Percentiles rank a stretch among this genome's conserved stretches.
Conservation (phyloP, 2,888 invertebrate species). For the Aspidiotus destructor region DNA sequence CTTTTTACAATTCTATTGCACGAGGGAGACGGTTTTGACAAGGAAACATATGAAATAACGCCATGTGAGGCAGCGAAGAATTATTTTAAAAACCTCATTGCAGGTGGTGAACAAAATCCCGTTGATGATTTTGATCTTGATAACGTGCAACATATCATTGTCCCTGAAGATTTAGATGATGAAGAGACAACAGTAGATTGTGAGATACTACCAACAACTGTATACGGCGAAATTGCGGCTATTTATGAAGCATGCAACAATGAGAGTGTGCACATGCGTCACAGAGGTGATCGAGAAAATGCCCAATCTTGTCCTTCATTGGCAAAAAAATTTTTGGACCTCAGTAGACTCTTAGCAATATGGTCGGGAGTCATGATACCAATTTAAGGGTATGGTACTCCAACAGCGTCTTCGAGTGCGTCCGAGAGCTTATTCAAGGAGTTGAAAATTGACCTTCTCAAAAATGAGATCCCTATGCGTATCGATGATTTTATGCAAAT, state of each 20-base stretch:
- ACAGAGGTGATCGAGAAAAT: neutral
- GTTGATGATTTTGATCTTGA: neutral
- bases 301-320: neutral
- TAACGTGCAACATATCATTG: neutral
- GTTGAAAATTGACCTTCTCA: constrained; percentile 2
- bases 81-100: neutral
- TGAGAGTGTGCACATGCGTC: neutral
- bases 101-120: neutral
- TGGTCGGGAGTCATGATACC: constrained; percentile 26
- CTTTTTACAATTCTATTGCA: neutral
- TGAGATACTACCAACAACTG: neutral
- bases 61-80: neutral
- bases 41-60: neutral
- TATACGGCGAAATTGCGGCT: neutral
- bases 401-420: constrained; percentile 8
- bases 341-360: constrained; percentile 16
- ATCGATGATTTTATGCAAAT: neutral
- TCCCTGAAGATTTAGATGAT: neutral
- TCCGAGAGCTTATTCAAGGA: constrained; percentile 23
- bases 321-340: constrained; percentile 11
- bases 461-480: neutral
- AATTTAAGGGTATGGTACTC: constrained; percentile 14
- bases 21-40: neutral
- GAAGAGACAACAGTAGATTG: neutral
- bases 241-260: neutral